These are phyloP conservation scores for Acanthopagrus latus DNA, from an alignment of 2,797 vertebrate genomes.

Conservation along the genomic window DNA sequence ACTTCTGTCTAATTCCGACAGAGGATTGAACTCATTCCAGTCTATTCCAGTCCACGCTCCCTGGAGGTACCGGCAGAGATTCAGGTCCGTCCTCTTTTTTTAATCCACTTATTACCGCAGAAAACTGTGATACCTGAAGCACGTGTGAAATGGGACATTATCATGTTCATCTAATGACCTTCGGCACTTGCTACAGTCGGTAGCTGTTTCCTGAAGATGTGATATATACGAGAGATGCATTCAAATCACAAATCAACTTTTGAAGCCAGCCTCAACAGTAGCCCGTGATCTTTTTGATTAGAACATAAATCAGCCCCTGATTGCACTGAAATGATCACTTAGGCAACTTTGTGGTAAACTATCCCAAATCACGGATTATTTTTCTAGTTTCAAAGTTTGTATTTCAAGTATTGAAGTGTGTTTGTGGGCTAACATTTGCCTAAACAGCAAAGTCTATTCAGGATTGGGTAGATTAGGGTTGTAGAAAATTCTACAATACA, in stretches of 20 bases:
- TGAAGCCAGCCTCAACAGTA: too few relatives aligned
- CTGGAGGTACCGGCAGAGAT: slow-evolving; percentile 59
- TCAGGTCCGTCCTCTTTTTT: slow-evolving; percentile 55
- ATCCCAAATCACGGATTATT: neutral
- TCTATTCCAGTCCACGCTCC: slow-evolving; percentile 66
- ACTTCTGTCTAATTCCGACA: slow-evolving; percentile 50
- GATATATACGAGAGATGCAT: neutral
- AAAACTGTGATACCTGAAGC: slow-evolving; percentile 29
- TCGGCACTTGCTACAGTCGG: neutral
- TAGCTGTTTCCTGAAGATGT: neutral
- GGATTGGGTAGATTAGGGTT: neutral
- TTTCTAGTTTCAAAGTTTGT: neutral
- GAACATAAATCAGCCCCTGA: neutral
- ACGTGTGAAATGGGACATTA: slow-evolving; percentile 26
- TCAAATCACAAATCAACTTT: too few relatives aligned
- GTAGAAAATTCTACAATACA: neutral
- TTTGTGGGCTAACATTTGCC: neutral
- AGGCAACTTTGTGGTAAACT: neutral
- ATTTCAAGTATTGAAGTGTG: neutral
- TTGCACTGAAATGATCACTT: neutral
- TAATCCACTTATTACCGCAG: slow-evolving; percentile 53
- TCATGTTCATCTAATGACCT: slow-evolving; percentile 15
- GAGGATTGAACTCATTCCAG: slow-evolving; percentile 72
- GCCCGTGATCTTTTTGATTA: neutral
- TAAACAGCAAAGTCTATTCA: neutral